Conservation (phyloP, 2,888 invertebrate species). For the Melieria picta region DNA sequence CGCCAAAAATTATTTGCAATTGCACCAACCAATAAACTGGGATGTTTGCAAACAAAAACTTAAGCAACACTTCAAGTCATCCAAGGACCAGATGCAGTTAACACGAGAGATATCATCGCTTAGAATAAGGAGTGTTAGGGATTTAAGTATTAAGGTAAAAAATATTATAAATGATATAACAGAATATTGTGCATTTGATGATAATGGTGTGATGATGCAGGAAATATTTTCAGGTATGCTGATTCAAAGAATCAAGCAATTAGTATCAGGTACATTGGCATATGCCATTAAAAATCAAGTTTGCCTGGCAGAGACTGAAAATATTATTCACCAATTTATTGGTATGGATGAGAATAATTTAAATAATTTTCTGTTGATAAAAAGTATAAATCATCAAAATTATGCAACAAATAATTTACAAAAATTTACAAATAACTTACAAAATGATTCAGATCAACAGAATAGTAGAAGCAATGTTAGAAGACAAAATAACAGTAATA, state of each 20-base stretch:
- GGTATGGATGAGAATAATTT: conserved; percentile 10
- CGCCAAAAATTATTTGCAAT: no score
- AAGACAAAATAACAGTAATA: neutral
- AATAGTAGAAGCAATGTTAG: conserved; percentile 1
- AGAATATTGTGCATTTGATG: no score
- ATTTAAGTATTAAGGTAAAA: no score
- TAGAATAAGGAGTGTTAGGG: no score
- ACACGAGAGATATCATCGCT: no score
- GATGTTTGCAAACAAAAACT: no score
- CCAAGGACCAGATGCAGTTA: no score
- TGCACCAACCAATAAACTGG: no score
- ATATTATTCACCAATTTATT: neutral
- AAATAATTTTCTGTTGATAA: neutral
- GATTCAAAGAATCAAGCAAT: neutral
- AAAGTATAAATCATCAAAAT: neutral
- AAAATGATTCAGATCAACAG: conserved; percentile 1
- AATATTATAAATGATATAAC: no score
- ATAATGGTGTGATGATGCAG: neutral
- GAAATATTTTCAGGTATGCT: neutral
- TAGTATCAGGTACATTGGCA: conserved; percentile 10
- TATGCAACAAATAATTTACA: neutral
- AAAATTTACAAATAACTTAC: neutral
- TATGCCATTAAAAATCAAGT: neutral
- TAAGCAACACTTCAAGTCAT: no score
- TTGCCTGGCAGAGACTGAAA: neutral